These are phyloP conservation scores for Thaumetopoea pityocampa DNA, from an alignment of 1,140 invertebrate species.

Conservation along the genomic window DNA sequence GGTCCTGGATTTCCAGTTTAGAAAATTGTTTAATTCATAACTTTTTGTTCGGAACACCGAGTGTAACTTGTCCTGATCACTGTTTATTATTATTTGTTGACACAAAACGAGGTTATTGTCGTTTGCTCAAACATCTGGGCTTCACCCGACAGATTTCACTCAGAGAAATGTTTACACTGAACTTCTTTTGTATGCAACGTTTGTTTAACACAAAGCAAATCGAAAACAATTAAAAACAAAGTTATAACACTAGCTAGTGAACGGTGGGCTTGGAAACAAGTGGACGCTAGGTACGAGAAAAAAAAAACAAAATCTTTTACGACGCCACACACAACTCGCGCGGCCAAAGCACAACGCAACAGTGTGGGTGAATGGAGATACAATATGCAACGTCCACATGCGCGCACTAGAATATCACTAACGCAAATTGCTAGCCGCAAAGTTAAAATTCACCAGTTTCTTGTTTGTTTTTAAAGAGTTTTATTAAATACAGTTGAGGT, in stretches of 20 bases:
- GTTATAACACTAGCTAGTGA: conserved; percentile 48
- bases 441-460: neutral
- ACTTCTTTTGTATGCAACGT: conserved; percentile 3
- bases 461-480: neutral
- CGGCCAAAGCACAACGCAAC: conserved; percentile 34
- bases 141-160: conserved; percentile 55
- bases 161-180: conserved; percentile 16
- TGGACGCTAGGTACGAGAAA: conserved; percentile 39
- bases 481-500: no score
- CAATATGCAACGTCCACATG: conserved; percentile 33
- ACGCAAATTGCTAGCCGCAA: conserved; percentile 32
- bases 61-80: conserved; percentile 58
- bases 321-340: conserved; percentile 36
- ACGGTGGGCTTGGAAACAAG: conserved; percentile 41
- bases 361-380: conserved; percentile 59
- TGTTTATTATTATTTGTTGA: conserved; percentile 68
- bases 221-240: conserved; percentile 14
- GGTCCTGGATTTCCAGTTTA: conserved; percentile 59
- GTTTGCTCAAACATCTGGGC: conserved; percentile 53
- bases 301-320: conserved; percentile 59
- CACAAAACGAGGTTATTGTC: conserved; percentile 60
- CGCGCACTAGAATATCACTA: conserved; percentile 31
- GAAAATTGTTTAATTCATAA: conserved; percentile 65
- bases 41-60: conserved; percentile 43
- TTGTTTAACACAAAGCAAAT: conserved; percentile 4